These are phyloP conservation scores for Gambusia affinis DNA, from an alignment of 2,113 vertebrate species.

Conservation along the genomic window DNA sequence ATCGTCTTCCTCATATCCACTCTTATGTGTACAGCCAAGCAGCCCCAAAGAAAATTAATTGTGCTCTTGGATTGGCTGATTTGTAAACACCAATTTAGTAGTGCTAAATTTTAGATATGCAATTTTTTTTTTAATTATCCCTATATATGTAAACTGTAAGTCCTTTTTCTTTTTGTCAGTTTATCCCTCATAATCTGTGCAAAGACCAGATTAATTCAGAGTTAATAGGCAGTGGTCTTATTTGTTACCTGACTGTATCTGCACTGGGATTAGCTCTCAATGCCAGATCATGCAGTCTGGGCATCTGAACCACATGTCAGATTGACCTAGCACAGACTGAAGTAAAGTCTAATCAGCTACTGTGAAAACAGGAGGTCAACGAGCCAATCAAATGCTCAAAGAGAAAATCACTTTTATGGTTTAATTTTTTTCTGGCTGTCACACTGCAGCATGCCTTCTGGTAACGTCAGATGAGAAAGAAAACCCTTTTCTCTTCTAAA, in stretches of 20 bases:
- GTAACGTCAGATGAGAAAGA: constrained; percentile 12
- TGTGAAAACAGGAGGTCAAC: constrained; percentile 30
- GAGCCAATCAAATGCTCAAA: constrained; percentile 35
- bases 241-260: background rate
- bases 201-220: constrained; percentile 12
- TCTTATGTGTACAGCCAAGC: no score
- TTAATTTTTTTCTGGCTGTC: constrained; percentile 33
- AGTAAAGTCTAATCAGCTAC: constrained; percentile 41
- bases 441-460: background rate
- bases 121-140: no score
- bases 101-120: no score
- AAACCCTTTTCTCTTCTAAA: constrained; percentile 21
- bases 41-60: no score
- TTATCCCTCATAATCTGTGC: constrained; percentile 4
- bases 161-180: background rate
- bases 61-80: no score
- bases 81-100: no score
- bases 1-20: no score
- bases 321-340: constrained; percentile 8
- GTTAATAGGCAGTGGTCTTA: background rate
- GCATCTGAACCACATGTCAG: constrained; percentile 18
- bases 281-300: constrained; percentile 25
- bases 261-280: constrained; percentile 6
- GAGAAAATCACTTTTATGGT: constrained; percentile 1
- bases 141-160: background rate